phyloP scores from a whole-genome alignment of 2,888 invertebrate species.

The Craniophora ligustri region DNA sequence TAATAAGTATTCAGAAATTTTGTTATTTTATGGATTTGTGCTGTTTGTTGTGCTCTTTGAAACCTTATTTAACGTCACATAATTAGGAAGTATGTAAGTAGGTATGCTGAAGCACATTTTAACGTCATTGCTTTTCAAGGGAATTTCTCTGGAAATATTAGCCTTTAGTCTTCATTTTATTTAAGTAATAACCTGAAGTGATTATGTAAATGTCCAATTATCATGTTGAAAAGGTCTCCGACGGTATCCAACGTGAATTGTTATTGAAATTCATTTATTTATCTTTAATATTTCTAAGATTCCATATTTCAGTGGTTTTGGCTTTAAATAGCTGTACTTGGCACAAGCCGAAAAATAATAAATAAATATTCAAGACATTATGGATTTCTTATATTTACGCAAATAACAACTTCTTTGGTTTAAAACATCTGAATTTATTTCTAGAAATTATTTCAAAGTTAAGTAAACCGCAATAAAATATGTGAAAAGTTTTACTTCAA shows the following conservation, averaged over 20 bases:
- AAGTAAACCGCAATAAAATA: no score
- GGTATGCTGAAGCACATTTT: conserved; percentile 21
- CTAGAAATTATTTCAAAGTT: no score
- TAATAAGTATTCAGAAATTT: conserved; percentile 21
- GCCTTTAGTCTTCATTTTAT: conserved; percentile 7
- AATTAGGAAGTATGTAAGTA: conserved; percentile 39
- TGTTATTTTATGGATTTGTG: conserved; percentile 20
- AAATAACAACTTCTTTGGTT: no score
- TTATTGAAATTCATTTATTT: conserved; percentile 25
- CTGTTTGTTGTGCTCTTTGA: conserved; percentile 13
- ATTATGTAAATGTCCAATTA: conserved; percentile 26
- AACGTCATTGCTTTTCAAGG: conserved; percentile 33
- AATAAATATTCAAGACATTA: no score
- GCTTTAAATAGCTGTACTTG: no score
- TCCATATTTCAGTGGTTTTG: no score
- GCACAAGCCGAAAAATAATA: no score
- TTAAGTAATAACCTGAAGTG: conserved; percentile 11
- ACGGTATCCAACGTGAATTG: conserved; percentile 15
- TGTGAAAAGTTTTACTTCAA: no score
- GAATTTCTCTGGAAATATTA: conserved; percentile 30
- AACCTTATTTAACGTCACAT: conserved; percentile 28
- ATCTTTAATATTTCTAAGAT: not conserved
- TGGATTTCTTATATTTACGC: no score
- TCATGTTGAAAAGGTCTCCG: conserved; percentile 16
- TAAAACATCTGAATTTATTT: no score